Evolutionary conservation across 2,113 vertebrate genomes (phyloP).

Genomic region (Elgaria multicarinata): DNA sequence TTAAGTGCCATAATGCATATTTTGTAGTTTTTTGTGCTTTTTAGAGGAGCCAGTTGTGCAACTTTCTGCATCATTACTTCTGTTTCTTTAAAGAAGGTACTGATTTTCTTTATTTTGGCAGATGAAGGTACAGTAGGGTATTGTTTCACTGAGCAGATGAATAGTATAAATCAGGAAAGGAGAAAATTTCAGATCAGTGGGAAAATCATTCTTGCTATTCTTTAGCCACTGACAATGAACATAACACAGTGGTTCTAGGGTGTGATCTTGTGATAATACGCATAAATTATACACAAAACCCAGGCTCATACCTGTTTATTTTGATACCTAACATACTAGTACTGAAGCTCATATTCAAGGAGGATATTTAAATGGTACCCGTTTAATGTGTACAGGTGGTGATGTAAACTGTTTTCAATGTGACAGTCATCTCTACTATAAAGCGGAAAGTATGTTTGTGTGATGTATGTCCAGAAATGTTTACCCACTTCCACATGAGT

Average conservation of each 20-base stretch:
- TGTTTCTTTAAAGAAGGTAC: conserved; percentile 35
- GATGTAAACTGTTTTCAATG: no score
- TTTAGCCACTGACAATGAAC: background rate
- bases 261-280: background rate
- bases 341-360: background rate
- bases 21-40: no score
- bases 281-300: background rate
- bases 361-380: no score
- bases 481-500: no score
- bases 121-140: background rate
- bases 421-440: no score
- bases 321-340: background rate
- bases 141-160: background rate
- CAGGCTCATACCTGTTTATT: background rate
- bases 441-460: no score
- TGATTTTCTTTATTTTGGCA: conserved; percentile 38
- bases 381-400: no score
- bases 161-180: background rate
- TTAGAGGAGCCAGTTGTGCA: no score
- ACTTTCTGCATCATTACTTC: conserved; percentile 12
- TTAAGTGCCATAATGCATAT: background rate
- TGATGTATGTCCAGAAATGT: no score
- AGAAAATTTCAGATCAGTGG: background rate
- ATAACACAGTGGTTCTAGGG: no score
- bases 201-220: background rate